phyloP scores from a whole-genome alignment of 2,888 invertebrate genomes.

The Paralinhomoeus sp. region DNA sequence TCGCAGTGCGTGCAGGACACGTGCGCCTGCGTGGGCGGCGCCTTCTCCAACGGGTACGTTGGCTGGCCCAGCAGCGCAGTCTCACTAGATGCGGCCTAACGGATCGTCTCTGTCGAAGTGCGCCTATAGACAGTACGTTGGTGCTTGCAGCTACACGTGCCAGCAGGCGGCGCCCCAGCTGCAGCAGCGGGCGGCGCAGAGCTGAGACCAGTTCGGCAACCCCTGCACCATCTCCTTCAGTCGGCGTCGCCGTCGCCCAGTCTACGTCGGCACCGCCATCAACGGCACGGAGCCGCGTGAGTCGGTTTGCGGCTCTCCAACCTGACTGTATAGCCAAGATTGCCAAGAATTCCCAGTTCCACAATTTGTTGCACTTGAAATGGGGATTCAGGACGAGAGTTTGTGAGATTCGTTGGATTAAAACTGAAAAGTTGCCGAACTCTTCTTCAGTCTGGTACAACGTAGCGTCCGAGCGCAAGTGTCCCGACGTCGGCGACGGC shows the following conservation, averaged over 20 bases:
- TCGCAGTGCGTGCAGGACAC: conserved; percentile 9
- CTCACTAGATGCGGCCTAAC: no score
- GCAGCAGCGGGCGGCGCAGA: conserved; percentile 13
- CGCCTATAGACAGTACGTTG: no score
- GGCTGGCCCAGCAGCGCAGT: no score
- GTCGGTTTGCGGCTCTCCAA: no score
- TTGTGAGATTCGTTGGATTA: no score
- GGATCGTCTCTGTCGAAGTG: no score
- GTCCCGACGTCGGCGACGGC: conserved; percentile 5
- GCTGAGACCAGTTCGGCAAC: conserved; percentile 19
- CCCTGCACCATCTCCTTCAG: neutral
- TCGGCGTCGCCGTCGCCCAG: neutral
- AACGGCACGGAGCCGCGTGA: neutral
- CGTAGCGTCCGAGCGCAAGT: conserved; percentile 13
- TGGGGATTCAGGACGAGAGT: no score
- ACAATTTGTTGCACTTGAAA: no score
- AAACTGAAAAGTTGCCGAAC: no score
- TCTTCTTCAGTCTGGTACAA: conserved; percentile 18
- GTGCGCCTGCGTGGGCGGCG: neutral
- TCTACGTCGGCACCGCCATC: neutral
- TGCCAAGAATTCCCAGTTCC: no score
- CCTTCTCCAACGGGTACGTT: neutral
- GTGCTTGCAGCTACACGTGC: conserved; percentile 15
- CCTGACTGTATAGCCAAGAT: no score
- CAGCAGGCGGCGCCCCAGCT: conserved; percentile 10